Percentiles rank a stretch among this genome's conserved stretches.
These are phyloP conservation scores for Meda fulgida DNA, from an alignment of 2,797 vertebrate species.

Conservation along the genomic window DNA sequence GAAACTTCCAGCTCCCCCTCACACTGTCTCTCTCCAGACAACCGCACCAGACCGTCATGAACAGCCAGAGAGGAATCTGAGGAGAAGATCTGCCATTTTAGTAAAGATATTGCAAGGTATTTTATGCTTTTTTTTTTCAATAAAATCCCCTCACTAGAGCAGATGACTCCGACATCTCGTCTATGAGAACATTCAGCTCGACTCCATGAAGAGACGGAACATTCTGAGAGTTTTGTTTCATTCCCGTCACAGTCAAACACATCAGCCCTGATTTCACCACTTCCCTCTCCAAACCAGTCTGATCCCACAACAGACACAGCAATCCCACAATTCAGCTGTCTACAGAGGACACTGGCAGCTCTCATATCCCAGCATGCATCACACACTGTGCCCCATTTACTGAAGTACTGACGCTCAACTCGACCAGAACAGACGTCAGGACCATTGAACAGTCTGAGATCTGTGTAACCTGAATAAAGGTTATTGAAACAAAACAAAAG, in stretches of 20 bases:
- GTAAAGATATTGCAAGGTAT: no score
- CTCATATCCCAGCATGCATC: conserved; percentile 42
- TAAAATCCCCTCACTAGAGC: no score
- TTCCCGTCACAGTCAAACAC: neutral
- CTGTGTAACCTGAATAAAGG: neutral
- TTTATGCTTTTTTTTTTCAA: no score
- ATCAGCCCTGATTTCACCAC: neutral
- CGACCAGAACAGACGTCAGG: neutral
- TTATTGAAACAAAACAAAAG: no score
- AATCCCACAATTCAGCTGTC: conserved; percentile 25
- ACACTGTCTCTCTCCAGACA: conserved; percentile 19
- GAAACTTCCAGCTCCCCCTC: neutral
- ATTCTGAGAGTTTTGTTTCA: conserved; percentile 14
- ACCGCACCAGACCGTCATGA: neutral
- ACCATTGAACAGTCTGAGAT: rapidly evolving
- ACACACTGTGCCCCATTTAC: conserved; percentile 53
- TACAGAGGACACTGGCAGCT: conserved; percentile 49
- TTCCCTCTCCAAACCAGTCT: neutral
- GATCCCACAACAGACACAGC: conserved; percentile 5
- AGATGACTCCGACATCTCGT: conserved; percentile 17
- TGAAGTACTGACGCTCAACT: neutral
- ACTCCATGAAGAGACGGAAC: conserved; percentile 30
- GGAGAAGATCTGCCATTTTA: no score
- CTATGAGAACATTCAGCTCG: neutral
- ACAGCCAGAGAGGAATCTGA: neutral